Conservation (phyloP, 2,888 invertebrate species). For the Oxycera nigricornis region DNA sequence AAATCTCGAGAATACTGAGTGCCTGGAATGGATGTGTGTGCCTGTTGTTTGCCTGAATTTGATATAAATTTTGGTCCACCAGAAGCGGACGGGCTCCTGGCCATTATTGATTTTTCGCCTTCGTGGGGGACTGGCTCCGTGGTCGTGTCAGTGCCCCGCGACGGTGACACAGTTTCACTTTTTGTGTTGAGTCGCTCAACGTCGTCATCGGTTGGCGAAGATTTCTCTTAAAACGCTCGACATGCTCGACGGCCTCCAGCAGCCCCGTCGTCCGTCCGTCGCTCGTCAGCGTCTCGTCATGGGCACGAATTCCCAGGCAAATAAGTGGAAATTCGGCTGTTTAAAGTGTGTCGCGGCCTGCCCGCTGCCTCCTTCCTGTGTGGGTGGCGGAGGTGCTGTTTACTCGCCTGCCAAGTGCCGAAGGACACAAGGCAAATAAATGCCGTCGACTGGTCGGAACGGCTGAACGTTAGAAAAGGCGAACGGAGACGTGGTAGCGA, state of each 20-base stretch:
- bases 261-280: background rate
- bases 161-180: constrained; percentile 18
- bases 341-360: background rate
- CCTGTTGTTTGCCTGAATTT: background rate
- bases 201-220: constrained; percentile 26
- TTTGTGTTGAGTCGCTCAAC: background rate
- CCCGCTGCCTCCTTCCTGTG: background rate
- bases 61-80: background rate
- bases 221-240: constrained; percentile 40
- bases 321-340: constrained; percentile 29
- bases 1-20: constrained; percentile 1
- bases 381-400: background rate
- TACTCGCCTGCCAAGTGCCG: background rate
- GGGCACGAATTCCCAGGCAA: constrained; percentile 25
- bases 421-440: constrained; percentile 13
- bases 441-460: background rate
- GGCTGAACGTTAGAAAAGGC: background rate
- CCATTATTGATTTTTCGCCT: constrained; percentile 32
- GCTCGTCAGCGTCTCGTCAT: background rate
- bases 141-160: background rate
- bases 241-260: background rate
- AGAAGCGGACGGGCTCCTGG: constrained; percentile 1
- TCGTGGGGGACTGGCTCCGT: background rate
- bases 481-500: background rate
- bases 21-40: constrained; percentile 7